These are phyloP conservation scores for Eupristina koningsbergeri DNA, from an alignment of 1,140 invertebrate genomes.

Conservation along the genomic window DNA sequence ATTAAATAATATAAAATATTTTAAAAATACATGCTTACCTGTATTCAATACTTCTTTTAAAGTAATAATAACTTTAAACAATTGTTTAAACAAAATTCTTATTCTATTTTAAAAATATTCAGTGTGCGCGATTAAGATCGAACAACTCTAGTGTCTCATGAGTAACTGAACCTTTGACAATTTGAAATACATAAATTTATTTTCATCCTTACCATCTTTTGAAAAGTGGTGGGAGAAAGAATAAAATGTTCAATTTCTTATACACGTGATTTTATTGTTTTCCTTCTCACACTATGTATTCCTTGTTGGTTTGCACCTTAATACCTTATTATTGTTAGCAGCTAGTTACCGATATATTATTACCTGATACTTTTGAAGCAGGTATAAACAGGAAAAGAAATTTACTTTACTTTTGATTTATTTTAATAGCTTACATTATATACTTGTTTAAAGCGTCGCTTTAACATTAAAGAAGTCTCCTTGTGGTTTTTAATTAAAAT, in stretches of 20 bases:
- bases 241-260: slow-evolving; percentile 21
- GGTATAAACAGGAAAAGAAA: slow-evolving; percentile 10
- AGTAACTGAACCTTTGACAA: not conserved
- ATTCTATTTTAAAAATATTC: not conserved
- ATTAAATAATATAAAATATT: not conserved
- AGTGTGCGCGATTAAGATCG: not conserved
- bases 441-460: not conserved
- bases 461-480: not conserved
- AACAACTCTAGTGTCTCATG: not conserved
- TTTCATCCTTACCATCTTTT: not conserved
- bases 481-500: too few relatives aligned
- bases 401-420: not conserved
- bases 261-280: slow-evolving; percentile 21
- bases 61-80: not conserved
- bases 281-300: not conserved
- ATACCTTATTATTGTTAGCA: slow-evolving; percentile 23
- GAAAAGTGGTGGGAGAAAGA: slow-evolving; percentile 19
- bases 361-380: slow-evolving; percentile 9
- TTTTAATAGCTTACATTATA: not conserved
- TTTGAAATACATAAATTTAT: not conserved
- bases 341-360: not conserved
- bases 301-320: not conserved
- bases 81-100: not conserved
- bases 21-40: not conserved
- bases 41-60: not conserved